Base-by-base conservation (phyloP, 2,888 invertebrate species). In the Opisthograptis luteolata region DNA sequence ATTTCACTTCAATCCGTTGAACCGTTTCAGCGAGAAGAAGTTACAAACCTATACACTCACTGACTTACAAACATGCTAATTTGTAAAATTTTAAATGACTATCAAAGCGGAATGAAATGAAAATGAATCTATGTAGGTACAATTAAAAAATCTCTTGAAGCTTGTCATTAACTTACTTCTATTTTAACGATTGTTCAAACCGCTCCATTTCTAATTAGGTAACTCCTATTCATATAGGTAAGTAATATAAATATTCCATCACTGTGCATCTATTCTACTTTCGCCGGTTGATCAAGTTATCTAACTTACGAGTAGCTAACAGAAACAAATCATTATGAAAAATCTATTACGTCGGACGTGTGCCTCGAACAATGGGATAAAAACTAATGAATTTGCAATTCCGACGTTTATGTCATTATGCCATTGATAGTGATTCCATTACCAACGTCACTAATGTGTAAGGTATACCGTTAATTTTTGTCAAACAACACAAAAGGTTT, bases 401-500 rank as follows among this genome's bases (percentile, higher is more conserved):
- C 32, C 27, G 5, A 14, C 25, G 12, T 19, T 27, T 37, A 27
- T 27, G 37, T 27, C 25, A 36, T 27, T 37, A 27, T 27, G 37
- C 17, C 25, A 36, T 15, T 10, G 25, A 27, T 37, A 37, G 15
- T 9, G 20, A 17, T 24, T 34, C 19, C 19, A 9, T 34, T 9
- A 17, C 37, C 8, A n/a, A 12, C n/a, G n/a, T n/a, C n/a, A n/a
- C 19, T 20, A 4, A 20, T 20, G 10, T 28, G 28, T 13, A 17
- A 3, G 17, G 17, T 13, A 17, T 19, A 42, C 25, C 47, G 54
- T 55, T 42, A 42, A 47, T 55, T 51, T 48, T 52, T 41, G 52
- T 59, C 54, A 62, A 34, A 47, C 12, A 13, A 37, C 34, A 32
- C 40, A 46, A 42, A 50, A 39, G 53, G 24, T 20, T 19, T 39